A percentile compares a stretch with the other conserved stretches of the same genome.
These are phyloP conservation scores for Salticus scenicus DNA, from an alignment of 2,888 invertebrate genomes.

Conservation along the genomic window DNA sequence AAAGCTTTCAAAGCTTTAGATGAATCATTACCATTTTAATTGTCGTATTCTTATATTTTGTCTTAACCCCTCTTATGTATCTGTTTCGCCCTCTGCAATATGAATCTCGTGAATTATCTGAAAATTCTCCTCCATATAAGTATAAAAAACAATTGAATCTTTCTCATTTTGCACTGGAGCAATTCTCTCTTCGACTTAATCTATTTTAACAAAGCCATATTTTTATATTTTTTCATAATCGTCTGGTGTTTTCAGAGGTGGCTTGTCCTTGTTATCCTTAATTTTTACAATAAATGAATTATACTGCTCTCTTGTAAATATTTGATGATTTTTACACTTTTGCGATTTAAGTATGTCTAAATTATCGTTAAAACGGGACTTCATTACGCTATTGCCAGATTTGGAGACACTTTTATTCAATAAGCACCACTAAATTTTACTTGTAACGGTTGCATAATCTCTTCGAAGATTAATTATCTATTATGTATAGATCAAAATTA, in stretches of 20 bases:
- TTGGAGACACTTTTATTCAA: too few relatives aligned
- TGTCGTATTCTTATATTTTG: slow-evolving; percentile 25
- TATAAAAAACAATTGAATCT: slow-evolving; percentile 16
- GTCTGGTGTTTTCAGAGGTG: neutral
- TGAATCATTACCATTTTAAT: slow-evolving; percentile 1
- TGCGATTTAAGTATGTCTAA: slow-evolving; percentile 20
- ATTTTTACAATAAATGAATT: slow-evolving; percentile 21
- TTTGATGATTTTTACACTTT: slow-evolving; percentile 3
- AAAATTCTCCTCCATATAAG: slow-evolving; percentile 37
- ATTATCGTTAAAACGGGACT: slow-evolving; percentile 22
- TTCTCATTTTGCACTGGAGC: neutral
- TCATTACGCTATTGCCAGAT: too few relatives aligned
- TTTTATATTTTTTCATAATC: slow-evolving; percentile 25
- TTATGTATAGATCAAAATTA: too few relatives aligned
- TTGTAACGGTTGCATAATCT: too few relatives aligned
- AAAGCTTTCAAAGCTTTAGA: too few relatives aligned
- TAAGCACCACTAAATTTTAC: too few relatives aligned
- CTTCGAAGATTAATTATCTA: too few relatives aligned
- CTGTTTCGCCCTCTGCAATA: slow-evolving; percentile 28
- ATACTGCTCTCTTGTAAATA: slow-evolving; percentile 19
- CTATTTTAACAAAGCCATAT: slow-evolving; percentile 25
- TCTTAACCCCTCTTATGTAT: neutral
- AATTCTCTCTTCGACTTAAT: slow-evolving; percentile 10
- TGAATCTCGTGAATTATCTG: slow-evolving; percentile 26
- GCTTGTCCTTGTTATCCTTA: neutral